phyloP scores from a whole-genome alignment of 2,888 invertebrate genomes.

The Bhutanitis thaidina region DNA sequence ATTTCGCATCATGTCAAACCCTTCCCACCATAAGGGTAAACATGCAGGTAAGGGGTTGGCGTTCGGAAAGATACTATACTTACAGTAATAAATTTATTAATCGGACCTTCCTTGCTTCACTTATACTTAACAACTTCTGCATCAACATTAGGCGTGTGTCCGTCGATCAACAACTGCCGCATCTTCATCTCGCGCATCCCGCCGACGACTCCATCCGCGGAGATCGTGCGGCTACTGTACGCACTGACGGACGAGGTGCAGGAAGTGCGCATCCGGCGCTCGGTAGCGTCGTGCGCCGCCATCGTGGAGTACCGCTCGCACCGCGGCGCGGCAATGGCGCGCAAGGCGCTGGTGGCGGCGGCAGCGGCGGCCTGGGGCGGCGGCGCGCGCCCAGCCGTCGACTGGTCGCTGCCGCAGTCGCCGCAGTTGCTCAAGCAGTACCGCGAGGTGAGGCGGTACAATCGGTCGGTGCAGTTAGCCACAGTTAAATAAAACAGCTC shows the following conservation, averaged over 20 bases:
- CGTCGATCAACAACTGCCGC: conserved; percentile 87
- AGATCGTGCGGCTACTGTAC: conserved; percentile 79
- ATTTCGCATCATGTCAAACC: too few species aligned
- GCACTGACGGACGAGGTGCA: conserved; percentile 73
- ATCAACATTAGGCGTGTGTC: conserved; percentile 82
- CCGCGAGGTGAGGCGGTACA: conserved; percentile 48
- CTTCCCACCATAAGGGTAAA: too few species aligned
- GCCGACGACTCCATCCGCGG: conserved; percentile 79
- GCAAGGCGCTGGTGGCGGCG: conserved; percentile 75
- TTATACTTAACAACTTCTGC: too few species aligned
- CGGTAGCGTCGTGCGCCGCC: conserved; percentile 77
- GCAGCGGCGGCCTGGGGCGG: conserved; percentile 72
- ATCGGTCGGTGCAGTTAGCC: conserved; percentile 38
- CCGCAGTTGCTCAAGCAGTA: conserved; percentile 66
- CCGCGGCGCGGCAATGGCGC: conserved; percentile 80
- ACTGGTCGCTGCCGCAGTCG: conserved; percentile 73
- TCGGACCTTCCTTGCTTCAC: too few species aligned
- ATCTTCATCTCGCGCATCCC: conserved; percentile 82
- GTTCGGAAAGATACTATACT: too few species aligned
- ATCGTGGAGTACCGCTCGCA: conserved; percentile 87
- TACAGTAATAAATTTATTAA: too few species aligned
- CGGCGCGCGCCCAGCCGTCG: conserved; percentile 67
- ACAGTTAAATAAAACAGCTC: too few species aligned
- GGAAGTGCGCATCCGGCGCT: conserved; percentile 68
- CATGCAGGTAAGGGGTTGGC: too few species aligned